Evolutionary conservation across 2,113 vertebrate species (phyloP).

Genomic region (Alexandromys fortis): DNA sequence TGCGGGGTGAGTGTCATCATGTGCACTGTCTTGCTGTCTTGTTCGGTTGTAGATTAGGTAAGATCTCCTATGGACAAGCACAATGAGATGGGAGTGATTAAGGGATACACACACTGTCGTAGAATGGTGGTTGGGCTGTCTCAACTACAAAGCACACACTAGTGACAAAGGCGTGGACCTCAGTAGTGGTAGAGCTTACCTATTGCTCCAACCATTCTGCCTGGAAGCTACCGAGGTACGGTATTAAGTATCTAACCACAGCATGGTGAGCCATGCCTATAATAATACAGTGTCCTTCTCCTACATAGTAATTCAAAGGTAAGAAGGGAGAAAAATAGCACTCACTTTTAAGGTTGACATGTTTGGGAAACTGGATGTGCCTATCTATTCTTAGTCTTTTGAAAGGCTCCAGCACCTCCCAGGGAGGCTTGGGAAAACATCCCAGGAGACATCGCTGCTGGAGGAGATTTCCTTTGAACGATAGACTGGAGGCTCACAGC

Average conservation of each 20-base stretch:
- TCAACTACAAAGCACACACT: neutral
- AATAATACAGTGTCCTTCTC: conserved; percentile 55
- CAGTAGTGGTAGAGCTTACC: neutral
- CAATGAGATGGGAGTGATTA: neutral
- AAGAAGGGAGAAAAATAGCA: conserved; percentile 64
- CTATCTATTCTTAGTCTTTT: conserved; percentile 75
- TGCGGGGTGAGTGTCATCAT: neutral
- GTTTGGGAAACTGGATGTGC: conserved; percentile 69
- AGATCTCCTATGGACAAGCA: neutral
- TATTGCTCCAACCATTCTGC: neutral
- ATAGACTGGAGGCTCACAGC: conserved; percentile 49
- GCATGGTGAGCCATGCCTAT: conserved; percentile 31
- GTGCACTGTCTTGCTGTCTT: neutral
- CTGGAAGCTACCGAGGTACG: neutral
- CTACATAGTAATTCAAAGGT: conserved; percentile 73
- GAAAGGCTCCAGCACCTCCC: conserved; percentile 49
- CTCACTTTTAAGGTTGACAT: conserved; percentile 68
- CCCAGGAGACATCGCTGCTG: conserved; percentile 61
- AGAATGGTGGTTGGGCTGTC: neutral
- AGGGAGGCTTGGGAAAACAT: conserved; percentile 67
- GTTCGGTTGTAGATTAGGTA: neutral
- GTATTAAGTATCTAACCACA: conserved; percentile 4
- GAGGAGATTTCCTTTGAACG: conserved; percentile 68
- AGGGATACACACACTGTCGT: neutral
- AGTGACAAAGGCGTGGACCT: neutral